phyloP scores from a whole-genome alignment of 2,797 vertebrate genomes.

The Pipistrellus nathusii region DNA sequence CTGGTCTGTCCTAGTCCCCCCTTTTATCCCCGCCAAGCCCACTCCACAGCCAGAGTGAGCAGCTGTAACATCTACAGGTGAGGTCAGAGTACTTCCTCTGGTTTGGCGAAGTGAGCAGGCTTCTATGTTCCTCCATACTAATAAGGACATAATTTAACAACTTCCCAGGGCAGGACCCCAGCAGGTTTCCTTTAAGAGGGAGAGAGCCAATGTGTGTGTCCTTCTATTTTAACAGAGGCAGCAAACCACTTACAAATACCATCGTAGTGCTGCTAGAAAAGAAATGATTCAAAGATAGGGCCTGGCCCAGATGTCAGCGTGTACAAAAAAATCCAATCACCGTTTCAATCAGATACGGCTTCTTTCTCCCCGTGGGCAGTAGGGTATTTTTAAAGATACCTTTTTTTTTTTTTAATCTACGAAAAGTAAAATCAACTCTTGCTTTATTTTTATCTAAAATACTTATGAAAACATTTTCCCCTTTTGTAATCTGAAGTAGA shows the following conservation, averaged over 20 bases:
- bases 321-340: conserved; percentile 80
- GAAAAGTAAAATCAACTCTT: conserved; percentile 68
- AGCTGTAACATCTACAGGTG: not conserved
- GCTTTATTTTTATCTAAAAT: conserved; percentile 69
- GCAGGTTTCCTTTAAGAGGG: not conserved
- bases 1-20: too few relatives aligned
- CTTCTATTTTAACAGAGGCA: conserved; percentile 66
- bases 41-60: not conserved
- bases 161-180: not conserved
- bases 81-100: not conserved
- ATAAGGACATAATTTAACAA: not conserved
- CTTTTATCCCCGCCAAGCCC: not conserved
- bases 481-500: not conserved
- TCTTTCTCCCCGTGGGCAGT: conserved; percentile 44
- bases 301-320: conserved; percentile 72
- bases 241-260: conserved; percentile 71
- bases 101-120: not conserved
- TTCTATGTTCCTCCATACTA: not conserved
- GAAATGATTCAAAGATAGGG: conserved; percentile 67
- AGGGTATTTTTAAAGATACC: conserved; percentile 60
- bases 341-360: conserved; percentile 77
- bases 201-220: not conserved
- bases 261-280: conserved; percentile 44
- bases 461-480: not conserved
- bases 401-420: conserved; percentile 25